A percentile compares a stretch with the other conserved stretches of the same genome.
These are phyloP conservation scores for Orcinus orca DNA, from an alignment of 2,113 vertebrate species.

Conservation along the genomic window DNA sequence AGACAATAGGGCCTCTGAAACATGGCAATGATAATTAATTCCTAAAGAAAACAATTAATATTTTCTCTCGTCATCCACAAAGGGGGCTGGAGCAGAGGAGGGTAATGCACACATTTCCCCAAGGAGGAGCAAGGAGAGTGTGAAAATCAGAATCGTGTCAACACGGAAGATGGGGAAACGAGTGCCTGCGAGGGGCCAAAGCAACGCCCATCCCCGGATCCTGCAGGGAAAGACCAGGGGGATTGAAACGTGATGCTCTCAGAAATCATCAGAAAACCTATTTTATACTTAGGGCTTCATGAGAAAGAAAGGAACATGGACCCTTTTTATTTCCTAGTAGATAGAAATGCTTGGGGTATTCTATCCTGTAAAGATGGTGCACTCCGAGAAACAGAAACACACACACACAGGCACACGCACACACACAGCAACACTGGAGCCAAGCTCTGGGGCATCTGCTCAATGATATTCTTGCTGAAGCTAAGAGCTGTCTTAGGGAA, in stretches of 20 bases:
- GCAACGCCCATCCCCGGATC: fast-evolving
- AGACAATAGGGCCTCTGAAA: constrained; percentile 7
- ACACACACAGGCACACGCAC: not conserved
- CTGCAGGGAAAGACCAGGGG: not conserved
- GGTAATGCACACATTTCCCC: not conserved
- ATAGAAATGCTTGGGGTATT: not conserved
- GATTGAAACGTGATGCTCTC: fast-evolving
- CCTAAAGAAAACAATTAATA: constrained; percentile 49
- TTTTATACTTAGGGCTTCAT: not conserved
- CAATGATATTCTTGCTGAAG: too few species aligned
- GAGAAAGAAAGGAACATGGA: not conserved
- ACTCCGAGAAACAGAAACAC: not conserved
- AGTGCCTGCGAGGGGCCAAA: fast-evolving
- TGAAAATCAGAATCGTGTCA: not conserved
- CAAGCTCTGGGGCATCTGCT: too few species aligned
- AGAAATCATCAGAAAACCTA: not conserved
- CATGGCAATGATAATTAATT: constrained; percentile 38
- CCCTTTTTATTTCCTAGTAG: not conserved
- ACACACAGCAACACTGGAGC: fast-evolving
- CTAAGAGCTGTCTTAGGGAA: not conserved
- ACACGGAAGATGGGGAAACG: not conserved
- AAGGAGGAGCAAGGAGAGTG: not conserved
- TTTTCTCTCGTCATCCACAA: not conserved
- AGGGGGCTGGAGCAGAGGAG: not conserved
- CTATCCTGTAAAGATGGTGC: not conserved